Conservation (phyloP, 2,797 vertebrate species). For the Coregonus sp. region DNA sequence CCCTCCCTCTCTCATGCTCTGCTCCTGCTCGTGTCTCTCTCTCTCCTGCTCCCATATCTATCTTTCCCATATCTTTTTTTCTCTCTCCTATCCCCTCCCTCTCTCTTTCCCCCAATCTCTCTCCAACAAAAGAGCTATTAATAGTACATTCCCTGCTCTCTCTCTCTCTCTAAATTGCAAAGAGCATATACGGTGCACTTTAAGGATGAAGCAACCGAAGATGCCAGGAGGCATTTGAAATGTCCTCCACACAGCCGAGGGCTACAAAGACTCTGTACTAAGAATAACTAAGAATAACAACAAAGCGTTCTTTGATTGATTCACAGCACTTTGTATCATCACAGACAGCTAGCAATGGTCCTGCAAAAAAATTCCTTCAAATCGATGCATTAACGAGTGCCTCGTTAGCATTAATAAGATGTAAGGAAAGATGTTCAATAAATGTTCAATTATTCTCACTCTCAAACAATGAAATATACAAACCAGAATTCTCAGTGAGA, state of each 20-base stretch:
- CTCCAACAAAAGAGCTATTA: constrained; percentile 70
- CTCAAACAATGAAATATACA: not conserved
- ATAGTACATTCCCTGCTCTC: constrained; percentile 63
- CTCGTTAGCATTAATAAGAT: constrained; percentile 40
- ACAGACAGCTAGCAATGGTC: constrained; percentile 30
- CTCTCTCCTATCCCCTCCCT: constrained; percentile 41
- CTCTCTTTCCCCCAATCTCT: constrained; percentile 46
- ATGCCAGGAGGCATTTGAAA: constrained; percentile 66
- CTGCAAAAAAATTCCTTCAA: constrained; percentile 61
- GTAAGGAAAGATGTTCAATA: constrained; percentile 1
- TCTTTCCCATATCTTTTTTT: constrained; percentile 39
- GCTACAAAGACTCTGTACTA: constrained; percentile 66
- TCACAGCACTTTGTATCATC: constrained; percentile 52
- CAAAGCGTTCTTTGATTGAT: constrained; percentile 67
- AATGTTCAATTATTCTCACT: constrained; percentile 24
- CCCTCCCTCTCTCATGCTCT: constrained; percentile 53
- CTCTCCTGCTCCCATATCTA: constrained; percentile 43
- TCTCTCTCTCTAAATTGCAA: constrained; percentile 53
- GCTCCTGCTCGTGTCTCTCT: constrained; percentile 38
- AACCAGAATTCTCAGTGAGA: not conserved
- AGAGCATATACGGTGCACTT: constrained; percentile 64
- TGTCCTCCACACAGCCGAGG: constrained; percentile 58
- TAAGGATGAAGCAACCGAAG: constrained; percentile 59
- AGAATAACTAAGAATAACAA: constrained; percentile 77
- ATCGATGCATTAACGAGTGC: constrained; percentile 27